Percentiles rank a stretch among this genome's conserved stretches.
Evolutionary conservation across 1,140 invertebrate genomes (phyloP).

Genomic region (Parasteatoda tepidariorum): DNA sequence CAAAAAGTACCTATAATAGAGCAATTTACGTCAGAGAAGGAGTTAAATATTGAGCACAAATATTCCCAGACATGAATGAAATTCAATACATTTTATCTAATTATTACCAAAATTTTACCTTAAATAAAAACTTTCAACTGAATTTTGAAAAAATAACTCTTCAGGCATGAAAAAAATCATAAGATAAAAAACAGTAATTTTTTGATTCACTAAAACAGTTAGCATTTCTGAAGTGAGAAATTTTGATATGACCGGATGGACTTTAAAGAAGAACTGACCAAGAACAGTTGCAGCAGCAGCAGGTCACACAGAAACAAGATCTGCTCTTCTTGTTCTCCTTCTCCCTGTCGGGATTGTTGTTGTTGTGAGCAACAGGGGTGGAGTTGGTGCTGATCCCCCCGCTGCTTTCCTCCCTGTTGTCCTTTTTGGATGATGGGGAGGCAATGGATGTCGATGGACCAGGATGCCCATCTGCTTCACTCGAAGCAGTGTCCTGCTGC

Average conservation of each 20-base stretch:
- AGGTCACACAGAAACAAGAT: conserved; percentile 67
- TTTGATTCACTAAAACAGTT: background rate
- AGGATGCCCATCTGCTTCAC: conserved; percentile 11
- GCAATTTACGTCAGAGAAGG: too few species aligned
- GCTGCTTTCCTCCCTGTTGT: conserved; percentile 11
- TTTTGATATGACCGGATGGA: too few species aligned
- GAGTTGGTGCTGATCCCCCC: background rate
- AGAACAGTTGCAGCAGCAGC: conserved; percentile 68
- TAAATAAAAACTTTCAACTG: too few species aligned
- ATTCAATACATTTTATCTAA: too few species aligned
- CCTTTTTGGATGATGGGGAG: background rate
- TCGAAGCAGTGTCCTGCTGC: background rate
- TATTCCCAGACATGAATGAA: too few species aligned
- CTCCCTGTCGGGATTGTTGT: conserved; percentile 22
- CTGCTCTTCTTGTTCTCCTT: conserved; percentile 46
- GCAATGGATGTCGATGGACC: conserved; percentile 3
- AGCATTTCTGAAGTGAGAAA: background rate
- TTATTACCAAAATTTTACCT: too few species aligned
- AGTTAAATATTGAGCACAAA: too few species aligned
- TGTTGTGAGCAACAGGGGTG: background rate
- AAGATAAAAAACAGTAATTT: background rate
- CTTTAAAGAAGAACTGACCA: conserved; percentile 63
- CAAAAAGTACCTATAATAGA: too few species aligned
- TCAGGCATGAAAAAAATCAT: too few species aligned
- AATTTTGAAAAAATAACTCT: too few species aligned